Percentiles rank a stretch among this genome's conserved stretches.
Evolutionary conservation across 2,113 vertebrate species (phyloP).

Genomic region (Hoplias malabaricus): DNA sequence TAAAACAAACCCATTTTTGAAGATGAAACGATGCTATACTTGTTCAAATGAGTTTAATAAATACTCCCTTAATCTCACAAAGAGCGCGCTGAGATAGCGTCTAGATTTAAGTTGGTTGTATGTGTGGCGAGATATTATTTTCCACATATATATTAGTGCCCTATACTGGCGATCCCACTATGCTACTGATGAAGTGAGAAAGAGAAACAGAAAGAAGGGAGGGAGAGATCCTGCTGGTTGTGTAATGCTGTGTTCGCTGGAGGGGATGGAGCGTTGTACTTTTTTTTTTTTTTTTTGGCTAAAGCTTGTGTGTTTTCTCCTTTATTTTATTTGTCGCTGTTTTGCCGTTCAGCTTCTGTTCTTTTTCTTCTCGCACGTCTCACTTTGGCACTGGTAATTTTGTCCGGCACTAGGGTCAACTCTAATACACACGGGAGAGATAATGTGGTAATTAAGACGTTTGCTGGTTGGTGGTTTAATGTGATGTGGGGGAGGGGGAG

Average conservation of each 20-base stretch:
- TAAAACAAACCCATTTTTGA: too few relatives aligned
- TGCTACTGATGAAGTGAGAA: conserved; percentile 65
- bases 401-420: conserved; percentile 70
- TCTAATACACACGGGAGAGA: conserved; percentile 92
- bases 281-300: background rate
- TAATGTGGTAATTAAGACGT: conserved; percentile 87
- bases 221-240: conserved; percentile 20
- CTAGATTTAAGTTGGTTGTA: too few relatives aligned
- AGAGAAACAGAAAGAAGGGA: conserved; percentile 2
- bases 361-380: conserved; percentile 26
- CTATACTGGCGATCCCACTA: conserved; percentile 44
- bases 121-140: too few relatives aligned
- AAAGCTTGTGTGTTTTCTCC: conserved; percentile 4
- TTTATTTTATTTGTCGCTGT: conserved; percentile 5
- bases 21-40: too few relatives aligned
- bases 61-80: too few relatives aligned
- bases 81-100: too few relatives aligned
- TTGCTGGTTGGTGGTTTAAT: conserved; percentile 74
- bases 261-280: conserved; percentile 50
- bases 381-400: conserved; percentile 63
- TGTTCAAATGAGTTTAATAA: too few relatives aligned
- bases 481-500: conserved; percentile 56
- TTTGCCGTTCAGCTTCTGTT: conserved; percentile 7
- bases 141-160: conserved; percentile 41
- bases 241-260: conserved; percentile 41